Evolutionary conservation across 2,888 invertebrate species (phyloP).

Genomic region (Drosophila nigritarsus): DNA sequence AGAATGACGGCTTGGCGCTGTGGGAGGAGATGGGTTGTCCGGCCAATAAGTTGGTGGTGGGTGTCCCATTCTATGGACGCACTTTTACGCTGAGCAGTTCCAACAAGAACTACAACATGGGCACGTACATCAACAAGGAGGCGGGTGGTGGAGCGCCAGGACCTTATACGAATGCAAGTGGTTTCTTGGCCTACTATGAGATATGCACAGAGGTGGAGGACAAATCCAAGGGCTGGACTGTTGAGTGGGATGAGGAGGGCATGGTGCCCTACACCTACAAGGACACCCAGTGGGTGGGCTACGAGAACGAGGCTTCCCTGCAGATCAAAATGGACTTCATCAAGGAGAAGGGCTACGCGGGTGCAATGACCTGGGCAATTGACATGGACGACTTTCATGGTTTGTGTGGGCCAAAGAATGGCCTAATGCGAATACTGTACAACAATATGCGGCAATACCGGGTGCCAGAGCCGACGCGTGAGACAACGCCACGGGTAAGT

Average conservation of each 20-base stretch:
- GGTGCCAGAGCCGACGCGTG: slow-evolving; percentile 89
- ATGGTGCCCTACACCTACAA: slow-evolving; percentile 94
- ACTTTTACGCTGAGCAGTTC: slow-evolving; percentile 93
- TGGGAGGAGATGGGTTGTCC: slow-evolving; percentile 97
- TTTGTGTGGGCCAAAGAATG: slow-evolving; percentile 91
- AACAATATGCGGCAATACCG: slow-evolving; percentile 89
- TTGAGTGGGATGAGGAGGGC: slow-evolving; percentile 93
- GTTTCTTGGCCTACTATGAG: slow-evolving; percentile 94
- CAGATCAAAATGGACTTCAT: slow-evolving; percentile 96
- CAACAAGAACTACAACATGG: slow-evolving; percentile 92
- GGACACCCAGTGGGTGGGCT: slow-evolving; percentile 96
- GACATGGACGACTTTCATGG: slow-evolving; percentile 95
- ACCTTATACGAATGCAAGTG: slow-evolving; percentile 93
- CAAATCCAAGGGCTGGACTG: slow-evolving; percentile 91
- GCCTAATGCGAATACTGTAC: slow-evolving; percentile 90
- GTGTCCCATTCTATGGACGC: slow-evolving; percentile 95
- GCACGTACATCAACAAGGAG: slow-evolving; percentile 95
- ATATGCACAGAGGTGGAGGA: slow-evolving; percentile 92
- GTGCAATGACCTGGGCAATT: slow-evolving; percentile 97
- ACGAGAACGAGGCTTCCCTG: slow-evolving; percentile 89
- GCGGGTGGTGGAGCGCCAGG: slow-evolving; percentile 95
- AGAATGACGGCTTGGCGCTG: slow-evolving; percentile 94
- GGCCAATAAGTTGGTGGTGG: slow-evolving; percentile 93
- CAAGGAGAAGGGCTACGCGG: slow-evolving; percentile 92
- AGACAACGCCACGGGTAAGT: slow-evolving; percentile 89